phyloP scores from a whole-genome alignment of 2,797 vertebrate species.

The Fistularia tabacaria region DNA sequence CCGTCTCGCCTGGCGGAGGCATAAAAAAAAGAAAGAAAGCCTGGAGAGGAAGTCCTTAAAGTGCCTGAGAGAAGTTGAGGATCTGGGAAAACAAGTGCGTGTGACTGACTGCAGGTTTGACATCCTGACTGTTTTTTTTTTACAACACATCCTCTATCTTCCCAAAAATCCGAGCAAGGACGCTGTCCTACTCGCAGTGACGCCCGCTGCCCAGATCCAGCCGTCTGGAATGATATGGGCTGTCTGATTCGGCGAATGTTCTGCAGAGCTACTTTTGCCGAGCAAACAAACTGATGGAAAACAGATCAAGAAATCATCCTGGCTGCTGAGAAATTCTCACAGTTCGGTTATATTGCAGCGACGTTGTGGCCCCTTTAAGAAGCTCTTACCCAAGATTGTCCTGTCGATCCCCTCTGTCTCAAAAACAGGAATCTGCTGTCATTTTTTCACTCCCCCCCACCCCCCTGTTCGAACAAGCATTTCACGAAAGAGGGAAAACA shows the following conservation, averaged over 20 bases:
- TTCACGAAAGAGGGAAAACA: slow-evolving; percentile 44
- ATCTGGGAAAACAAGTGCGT: slow-evolving; percentile 38
- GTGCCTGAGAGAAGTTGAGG: slow-evolving; percentile 26
- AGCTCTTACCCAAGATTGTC: too few species aligned
- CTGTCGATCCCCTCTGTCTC: too few species aligned
- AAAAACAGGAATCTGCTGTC: too few species aligned
- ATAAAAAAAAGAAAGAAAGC: slow-evolving; percentile 31
- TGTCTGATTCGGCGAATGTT: neutral
- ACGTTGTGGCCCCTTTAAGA: slow-evolving; percentile 20
- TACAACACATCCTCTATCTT: slow-evolving; percentile 44
- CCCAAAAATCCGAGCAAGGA: slow-evolving; percentile 22
- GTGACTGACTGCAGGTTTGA: slow-evolving; percentile 51
- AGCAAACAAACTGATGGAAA: slow-evolving; percentile 50
- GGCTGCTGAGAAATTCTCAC: neutral
- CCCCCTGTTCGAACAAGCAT: slow-evolving; percentile 3
- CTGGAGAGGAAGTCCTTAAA: slow-evolving; percentile 35
- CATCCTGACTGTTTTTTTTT: slow-evolving; percentile 46
- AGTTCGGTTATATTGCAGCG: slow-evolving; percentile 15
- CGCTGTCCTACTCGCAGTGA: slow-evolving; percentile 7
- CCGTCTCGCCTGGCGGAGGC: slow-evolving; percentile 24
- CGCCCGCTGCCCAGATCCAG: slow-evolving; percentile 22
- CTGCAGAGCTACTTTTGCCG: too few species aligned
- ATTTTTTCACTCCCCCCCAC: too few species aligned
- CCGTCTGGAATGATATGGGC: slow-evolving; percentile 15
- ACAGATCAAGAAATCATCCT: slow-evolving; percentile 36